phyloP scores from a whole-genome alignment of 2,113 vertebrate genomes.

The Epinephelus moara region DNA sequence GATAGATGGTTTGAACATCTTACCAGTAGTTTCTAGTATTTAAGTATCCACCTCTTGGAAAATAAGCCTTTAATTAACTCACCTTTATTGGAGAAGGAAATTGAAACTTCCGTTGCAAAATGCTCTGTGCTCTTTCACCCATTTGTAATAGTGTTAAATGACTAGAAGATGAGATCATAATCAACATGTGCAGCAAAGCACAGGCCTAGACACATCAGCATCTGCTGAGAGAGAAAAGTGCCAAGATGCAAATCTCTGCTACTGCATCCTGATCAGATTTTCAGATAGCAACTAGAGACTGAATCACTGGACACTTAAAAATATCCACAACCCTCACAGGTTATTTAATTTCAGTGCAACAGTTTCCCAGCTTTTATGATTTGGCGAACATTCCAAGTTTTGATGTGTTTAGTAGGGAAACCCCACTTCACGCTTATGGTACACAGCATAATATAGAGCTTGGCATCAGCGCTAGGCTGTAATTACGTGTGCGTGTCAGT shows the following conservation, averaged over 20 bases:
- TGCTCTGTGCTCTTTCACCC: background rate
- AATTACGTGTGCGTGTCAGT: constrained; percentile 44
- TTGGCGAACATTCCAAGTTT: constrained; percentile 18
- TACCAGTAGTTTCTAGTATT: background rate
- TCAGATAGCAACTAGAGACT: background rate
- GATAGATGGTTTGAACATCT: background rate
- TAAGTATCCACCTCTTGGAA: background rate
- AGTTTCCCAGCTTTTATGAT: constrained; percentile 3
- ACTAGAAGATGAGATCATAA: constrained; percentile 9
- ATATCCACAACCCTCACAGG: background rate
- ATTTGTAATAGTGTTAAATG: constrained; percentile 23
- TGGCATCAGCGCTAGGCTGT: constrained; percentile 38
- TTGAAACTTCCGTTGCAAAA: background rate
- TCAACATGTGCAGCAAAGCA: background rate
- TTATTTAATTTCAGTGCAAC: constrained; percentile 33
- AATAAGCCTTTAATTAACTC: constrained; percentile 20
- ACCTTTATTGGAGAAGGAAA: background rate
- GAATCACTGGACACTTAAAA: background rate
- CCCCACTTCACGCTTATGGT: constrained; percentile 31
- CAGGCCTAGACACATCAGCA: background rate
- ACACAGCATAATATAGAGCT: constrained; percentile 33
- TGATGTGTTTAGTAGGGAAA: constrained; percentile 46
- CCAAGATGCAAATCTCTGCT: background rate
- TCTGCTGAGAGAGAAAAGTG: constrained; percentile 1
- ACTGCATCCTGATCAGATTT: constrained; percentile 12